Conservation (phyloP, 2,888 invertebrate species). For the Drosophila mimica region DNA sequence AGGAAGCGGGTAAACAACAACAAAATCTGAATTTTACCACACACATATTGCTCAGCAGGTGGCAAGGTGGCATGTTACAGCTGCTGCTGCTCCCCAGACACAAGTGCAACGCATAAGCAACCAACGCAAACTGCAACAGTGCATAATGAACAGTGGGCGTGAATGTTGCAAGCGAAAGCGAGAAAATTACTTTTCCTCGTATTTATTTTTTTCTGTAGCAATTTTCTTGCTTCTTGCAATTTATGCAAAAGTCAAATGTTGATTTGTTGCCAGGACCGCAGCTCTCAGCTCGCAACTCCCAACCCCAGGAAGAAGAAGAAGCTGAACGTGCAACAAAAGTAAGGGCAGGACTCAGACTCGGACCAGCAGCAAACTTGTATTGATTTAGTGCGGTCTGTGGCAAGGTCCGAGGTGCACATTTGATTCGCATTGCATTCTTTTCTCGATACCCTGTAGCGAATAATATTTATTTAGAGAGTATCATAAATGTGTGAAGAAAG, state of each 20-base stretch:
- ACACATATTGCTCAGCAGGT: conserved; percentile 20
- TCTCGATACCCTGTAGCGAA: conserved; percentile 18
- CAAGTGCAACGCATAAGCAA: conserved; percentile 52
- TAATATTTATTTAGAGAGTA: neutral
- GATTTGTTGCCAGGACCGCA: conserved; percentile 69
- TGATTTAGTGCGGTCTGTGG: conserved; percentile 64
- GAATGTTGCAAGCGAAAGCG: conserved; percentile 62
- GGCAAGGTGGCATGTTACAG: conserved; percentile 3
- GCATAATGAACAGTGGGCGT: conserved; percentile 60
- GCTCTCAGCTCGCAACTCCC: neutral
- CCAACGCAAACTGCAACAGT: conserved; percentile 25
- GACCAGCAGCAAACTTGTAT: conserved; percentile 44
- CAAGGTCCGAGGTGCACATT: conserved; percentile 13
- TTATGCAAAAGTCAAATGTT: conserved; percentile 82
- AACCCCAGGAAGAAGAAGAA: conserved; percentile 6
- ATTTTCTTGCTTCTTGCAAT: conserved; percentile 71
- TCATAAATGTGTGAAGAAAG: neutral
- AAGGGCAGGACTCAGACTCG: conserved; percentile 4
- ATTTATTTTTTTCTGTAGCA: conserved; percentile 23
- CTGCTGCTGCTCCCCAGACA: conserved; percentile 29
- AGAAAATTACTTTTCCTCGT: conserved; percentile 68
- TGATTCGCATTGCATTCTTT: conserved; percentile 26
- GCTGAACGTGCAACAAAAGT: neutral
- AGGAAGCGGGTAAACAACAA: conserved; percentile 43
- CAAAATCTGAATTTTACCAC: conserved; percentile 50